Base-by-base conservation (phyloP, 2,113 vertebrate species). In the Parotia lawesii region DNA sequence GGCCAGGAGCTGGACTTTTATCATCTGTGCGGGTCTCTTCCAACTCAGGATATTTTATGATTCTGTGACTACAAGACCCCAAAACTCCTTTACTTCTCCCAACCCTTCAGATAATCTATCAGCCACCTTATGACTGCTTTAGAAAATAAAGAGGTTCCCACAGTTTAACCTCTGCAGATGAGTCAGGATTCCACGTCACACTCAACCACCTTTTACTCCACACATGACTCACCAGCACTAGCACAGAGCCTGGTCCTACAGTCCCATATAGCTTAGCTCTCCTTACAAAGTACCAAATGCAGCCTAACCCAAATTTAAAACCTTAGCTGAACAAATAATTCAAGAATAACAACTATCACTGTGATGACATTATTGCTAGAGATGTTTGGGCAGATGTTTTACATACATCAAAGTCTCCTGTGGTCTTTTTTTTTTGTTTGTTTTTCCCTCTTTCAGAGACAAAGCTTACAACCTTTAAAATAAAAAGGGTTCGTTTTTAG, bases 101-200 rank as follows among this genome's bases (percentile, higher is more conserved):
- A 90, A 21, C 14, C 24, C n/a, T 70, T 50, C 56, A 65, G 23
- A 25, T 24, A 76, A 42, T 33, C n/a, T 35, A 12, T 28, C 51
- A 70, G 22, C 2, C 27, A 66, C 29, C 16, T 84, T 42, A 40
- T 4, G 12, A 48, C 7, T 72, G 5, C 31, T 64, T 58, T 31
- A 51, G 35, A 54, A 79, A 84, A 84, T 22, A 37, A 61, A 80
- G 61, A 69, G 16, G 17, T 40, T 81, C 27, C 38, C 64, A 77
- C 38, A 67, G 58, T 48, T 77, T 37, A 74, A 71, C 5, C 5
- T 31, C 53, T 38, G 53, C 20, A 53, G 44, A 51, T 40, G 53
- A 4, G 0, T 60, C 80, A 74, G 42, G 51, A 53, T 71, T 51
- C 37, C 35, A 51, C 0, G 0, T 8, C 45, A 35, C 9, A 14